Evolutionary conservation across 2,113 vertebrate genomes (phyloP), one percentile per base, ranked within the genome.

Genomic region (Salvelinus sp.): DNA sequence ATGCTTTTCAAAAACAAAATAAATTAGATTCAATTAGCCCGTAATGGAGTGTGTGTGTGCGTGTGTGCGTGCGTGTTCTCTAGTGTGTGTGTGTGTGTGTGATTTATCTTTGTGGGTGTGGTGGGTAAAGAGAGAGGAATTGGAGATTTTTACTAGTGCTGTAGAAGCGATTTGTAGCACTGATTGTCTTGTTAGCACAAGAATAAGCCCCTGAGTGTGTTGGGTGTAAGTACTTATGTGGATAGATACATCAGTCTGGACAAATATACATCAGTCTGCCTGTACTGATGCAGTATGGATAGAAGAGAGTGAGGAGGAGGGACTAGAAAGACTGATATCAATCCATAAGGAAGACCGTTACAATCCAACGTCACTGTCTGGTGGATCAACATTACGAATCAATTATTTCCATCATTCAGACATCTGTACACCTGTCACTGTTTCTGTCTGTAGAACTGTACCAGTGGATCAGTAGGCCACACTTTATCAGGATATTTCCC

Each of bases 21-120:
- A 97, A 97, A 97, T 97, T 96, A 96, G 93, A 95, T 94, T 96
- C 95, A 97, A 98, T 99, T 98, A 96, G 95, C 89, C 91, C 92
- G 91, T 94, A 93, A 91, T 93, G 88, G 89, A 88, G 89, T 90
- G 88, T 88, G 86, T 88, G 85, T 82, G 70, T 48, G 62, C 70
- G 47, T 33, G 33, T 1, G 30, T 78, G 78, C 88, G 87, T 87
- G 87, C 88, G 88, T 90, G 82, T 88, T 75, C 69, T 73, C 73
- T 70, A 66, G 62, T 65, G 38, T 74, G 44, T 73, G 28, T 73
- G 57, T 25, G n/a, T 33, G 47, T 68, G 18, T 23, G 6, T n/a
- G 33, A 20, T 77, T 44, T 57, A 23, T 75, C 28, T 74, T 69
- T 80, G 80, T 63, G 78, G 28, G 25, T 18, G 72, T 44, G 38